Evolutionary conservation across 2,113 vertebrate genomes (phyloP).

Genomic region (Ariopsis seemanni): DNA sequence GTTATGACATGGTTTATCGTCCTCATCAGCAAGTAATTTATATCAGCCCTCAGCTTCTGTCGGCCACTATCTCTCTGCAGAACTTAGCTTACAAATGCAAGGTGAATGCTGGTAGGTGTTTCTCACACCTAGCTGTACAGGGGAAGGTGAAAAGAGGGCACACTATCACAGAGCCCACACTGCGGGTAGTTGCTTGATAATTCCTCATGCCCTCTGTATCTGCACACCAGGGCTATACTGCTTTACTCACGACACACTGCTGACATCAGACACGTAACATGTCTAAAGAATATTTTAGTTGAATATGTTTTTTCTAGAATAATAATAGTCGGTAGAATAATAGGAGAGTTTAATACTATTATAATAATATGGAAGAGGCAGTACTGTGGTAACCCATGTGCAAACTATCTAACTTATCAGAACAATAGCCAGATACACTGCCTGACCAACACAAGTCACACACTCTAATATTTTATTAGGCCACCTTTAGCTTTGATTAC

Average conservation of each 20-base stretch:
- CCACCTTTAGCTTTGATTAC: too few species aligned
- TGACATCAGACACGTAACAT: slow-evolving; percentile 14
- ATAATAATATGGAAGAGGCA: background rate
- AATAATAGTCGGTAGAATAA: background rate
- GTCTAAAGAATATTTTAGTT: background rate
- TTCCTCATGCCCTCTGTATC: slow-evolving; percentile 41
- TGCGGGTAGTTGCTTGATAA: slow-evolving; percentile 69
- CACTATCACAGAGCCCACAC: slow-evolving; percentile 68
- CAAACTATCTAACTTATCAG: background rate
- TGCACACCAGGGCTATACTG: slow-evolving; percentile 7
- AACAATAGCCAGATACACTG: background rate
- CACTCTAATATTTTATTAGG: too few species aligned
- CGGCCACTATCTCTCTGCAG: slow-evolving; percentile 70
- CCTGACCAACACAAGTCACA: too few species aligned
- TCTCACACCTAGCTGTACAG: slow-evolving; percentile 75
- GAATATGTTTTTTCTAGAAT: background rate
- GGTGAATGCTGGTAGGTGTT: slow-evolving; percentile 73
- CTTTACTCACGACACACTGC: background rate
- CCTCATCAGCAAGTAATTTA: slow-evolving; percentile 77
- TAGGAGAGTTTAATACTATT: background rate
- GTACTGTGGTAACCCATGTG: background rate
- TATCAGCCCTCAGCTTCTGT: slow-evolving; percentile 72
- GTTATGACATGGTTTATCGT: slow-evolving; percentile 81
- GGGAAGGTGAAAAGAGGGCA: slow-evolving; percentile 58
- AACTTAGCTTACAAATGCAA: slow-evolving; percentile 74